Conservation (phyloP, 2,888 invertebrate species). For the Tetropium fuscum region DNA sequence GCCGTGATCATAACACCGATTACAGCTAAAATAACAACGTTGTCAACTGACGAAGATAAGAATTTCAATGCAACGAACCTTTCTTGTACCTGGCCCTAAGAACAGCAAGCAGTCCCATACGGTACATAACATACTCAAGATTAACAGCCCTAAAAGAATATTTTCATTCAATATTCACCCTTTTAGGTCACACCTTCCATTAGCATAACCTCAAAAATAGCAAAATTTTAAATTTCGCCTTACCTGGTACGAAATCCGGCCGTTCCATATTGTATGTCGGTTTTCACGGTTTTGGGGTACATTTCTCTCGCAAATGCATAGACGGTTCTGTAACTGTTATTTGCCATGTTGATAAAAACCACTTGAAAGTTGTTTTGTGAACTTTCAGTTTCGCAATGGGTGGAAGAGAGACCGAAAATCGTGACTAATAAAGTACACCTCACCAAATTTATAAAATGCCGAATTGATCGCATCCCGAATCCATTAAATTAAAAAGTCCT, state of each 20-base stretch:
- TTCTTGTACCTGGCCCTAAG: conserved; percentile 86
- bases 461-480: too few species aligned
- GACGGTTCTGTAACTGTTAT: conserved; percentile 69
- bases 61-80: too few species aligned
- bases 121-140: conserved; percentile 91
- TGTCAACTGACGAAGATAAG: too few species aligned
- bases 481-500: too few species aligned
- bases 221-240: conserved; percentile 58
- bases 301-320: conserved; percentile 84
- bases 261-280: conserved; percentile 83
- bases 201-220: conserved; percentile 34
- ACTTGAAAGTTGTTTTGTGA: conserved; percentile 26
- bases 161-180: conserved; percentile 31
- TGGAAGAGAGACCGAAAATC: conserved; percentile 3
- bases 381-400: conserved; percentile 14
- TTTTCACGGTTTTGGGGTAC: conserved; percentile 77
- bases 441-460: not conserved
- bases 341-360: conserved; percentile 48
- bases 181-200: conserved; percentile 38
- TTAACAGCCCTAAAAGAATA: conserved; percentile 78
- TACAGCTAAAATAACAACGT: conserved; percentile 69
- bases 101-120: conserved; percentile 94
- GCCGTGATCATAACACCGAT: conserved; percentile 99
- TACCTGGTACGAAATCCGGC: conserved; percentile 88
- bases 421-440: conserved; percentile 18